phyloP scores from a whole-genome alignment of 2,797 vertebrate species.

The Catostomus latipinnis region DNA sequence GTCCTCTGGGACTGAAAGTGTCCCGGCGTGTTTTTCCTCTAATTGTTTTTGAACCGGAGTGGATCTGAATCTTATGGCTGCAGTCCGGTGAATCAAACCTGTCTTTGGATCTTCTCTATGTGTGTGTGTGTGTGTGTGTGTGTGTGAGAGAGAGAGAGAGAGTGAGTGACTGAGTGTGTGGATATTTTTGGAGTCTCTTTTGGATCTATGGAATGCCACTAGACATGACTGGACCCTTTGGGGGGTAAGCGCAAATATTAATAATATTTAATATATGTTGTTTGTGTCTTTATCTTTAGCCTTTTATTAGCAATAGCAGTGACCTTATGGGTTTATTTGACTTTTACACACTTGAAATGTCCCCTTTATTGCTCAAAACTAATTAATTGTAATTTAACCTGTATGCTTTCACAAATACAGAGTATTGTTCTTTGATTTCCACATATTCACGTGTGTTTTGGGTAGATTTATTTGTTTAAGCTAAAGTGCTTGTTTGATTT shows the following conservation, averaged over 20 bases:
- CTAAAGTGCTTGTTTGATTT: neutral
- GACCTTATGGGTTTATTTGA: slow-evolving; percentile 3
- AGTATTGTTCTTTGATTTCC: neutral
- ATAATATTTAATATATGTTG: neutral
- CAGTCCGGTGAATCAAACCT: slow-evolving; percentile 58
- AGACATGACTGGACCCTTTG: slow-evolving; percentile 51
- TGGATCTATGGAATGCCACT: slow-evolving; percentile 68
- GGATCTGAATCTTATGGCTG: slow-evolving; percentile 54
- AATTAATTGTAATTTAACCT: neutral
- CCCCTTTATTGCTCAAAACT: neutral
- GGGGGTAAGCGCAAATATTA: slow-evolving; percentile 56
- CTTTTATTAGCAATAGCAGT: slow-evolving; percentile 19
- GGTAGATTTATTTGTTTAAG: neutral
- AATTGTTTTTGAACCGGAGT: neutral
- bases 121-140: neutral
- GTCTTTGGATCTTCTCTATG: slow-evolving; percentile 23
- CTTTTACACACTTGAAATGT: neutral
- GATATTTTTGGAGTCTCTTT: slow-evolving; percentile 34
- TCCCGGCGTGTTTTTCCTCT: slow-evolving; percentile 48
- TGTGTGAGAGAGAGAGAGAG: neutral
- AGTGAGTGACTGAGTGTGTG: neutral
- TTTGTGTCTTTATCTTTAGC: slow-evolving; percentile 37
- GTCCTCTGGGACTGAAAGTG: slow-evolving; percentile 27
- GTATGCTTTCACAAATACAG: no score
- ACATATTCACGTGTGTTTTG: neutral